A percentile compares a stretch with the other conserved stretches of the same genome.
Conservation (phyloP, 2,888 invertebrate genomes). For the Brenthis daphne region DNA sequence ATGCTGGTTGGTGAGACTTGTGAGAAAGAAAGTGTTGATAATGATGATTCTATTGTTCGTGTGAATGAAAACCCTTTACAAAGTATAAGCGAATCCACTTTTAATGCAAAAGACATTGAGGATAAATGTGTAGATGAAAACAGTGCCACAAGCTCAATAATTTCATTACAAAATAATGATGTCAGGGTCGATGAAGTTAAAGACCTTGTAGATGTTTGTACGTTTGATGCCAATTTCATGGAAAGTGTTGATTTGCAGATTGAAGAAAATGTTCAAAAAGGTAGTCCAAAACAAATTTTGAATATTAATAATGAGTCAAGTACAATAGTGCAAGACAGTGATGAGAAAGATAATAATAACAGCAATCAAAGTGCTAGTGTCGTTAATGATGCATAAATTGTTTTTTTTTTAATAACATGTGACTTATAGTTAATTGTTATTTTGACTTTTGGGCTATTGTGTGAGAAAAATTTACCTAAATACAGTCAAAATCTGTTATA, state of each 20-base stretch:
- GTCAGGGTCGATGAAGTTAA: background rate
- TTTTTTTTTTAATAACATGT: no score
- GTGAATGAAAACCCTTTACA: constrained; percentile 20
- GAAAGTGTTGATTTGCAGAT: background rate
- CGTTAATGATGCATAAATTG: background rate
- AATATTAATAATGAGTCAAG: background rate
- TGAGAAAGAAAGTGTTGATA: constrained; percentile 5
- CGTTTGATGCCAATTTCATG: background rate
- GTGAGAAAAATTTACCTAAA: no score
- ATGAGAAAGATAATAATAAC: background rate
- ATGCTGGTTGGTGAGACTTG: constrained; percentile 7
- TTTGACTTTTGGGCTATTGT: no score
- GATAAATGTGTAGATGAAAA: background rate
- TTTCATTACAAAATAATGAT: background rate
- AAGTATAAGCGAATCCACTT: constrained; percentile 1
- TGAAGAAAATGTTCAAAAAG: background rate
- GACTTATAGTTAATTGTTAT: no score
- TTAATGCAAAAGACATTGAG: background rate
- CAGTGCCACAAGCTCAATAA: background rate
- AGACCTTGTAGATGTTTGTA: background rate
- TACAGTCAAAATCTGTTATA: no score
- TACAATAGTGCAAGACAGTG: background rate
- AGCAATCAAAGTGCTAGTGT: background rate
- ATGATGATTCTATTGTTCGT: background rate
- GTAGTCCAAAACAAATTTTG: background rate